Conservation (phyloP, 2,797 vertebrate species). For the Gambelia wislizenii region DNA sequence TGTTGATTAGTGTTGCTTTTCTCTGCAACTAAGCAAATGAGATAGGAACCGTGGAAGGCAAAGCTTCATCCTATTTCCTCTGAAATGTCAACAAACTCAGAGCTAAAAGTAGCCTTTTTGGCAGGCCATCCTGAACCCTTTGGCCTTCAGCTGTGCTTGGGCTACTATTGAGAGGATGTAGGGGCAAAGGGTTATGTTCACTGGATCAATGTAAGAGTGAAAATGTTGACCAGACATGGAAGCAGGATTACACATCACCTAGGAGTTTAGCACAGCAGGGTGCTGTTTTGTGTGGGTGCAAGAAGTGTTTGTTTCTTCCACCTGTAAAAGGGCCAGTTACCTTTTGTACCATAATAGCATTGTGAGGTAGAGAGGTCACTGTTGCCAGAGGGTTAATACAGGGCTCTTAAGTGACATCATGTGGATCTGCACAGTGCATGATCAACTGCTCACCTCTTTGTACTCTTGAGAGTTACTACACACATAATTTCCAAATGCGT, state of each 20-base stretch:
- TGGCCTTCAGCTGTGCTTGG: neutral
- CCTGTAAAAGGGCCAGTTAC: neutral
- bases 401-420: neutral
- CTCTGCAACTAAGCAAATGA: neutral
- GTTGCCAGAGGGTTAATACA: neutral
- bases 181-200: neutral
- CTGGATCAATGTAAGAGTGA: slow-evolving; percentile 28
- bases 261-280: slow-evolving; percentile 1
- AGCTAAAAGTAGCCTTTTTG: neutral
- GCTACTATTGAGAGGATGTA: neutral
- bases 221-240: slow-evolving; percentile 21
- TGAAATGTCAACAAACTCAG: neutral
- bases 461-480: neutral
- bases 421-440: neutral
- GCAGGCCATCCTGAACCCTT: neutral
- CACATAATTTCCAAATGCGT: neutral
- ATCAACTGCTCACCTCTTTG: neutral
- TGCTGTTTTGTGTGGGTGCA: neutral
- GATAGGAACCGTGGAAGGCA: neutral
- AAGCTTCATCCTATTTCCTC: neutral
- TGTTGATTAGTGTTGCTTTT: neutral
- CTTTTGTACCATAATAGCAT: neutral
- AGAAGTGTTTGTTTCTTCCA: neutral
- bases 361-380: neutral
- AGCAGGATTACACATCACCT: slow-evolving; percentile 21